Conservation (phyloP, 2,797 vertebrate species). For the Clarias pachynema region DNA sequence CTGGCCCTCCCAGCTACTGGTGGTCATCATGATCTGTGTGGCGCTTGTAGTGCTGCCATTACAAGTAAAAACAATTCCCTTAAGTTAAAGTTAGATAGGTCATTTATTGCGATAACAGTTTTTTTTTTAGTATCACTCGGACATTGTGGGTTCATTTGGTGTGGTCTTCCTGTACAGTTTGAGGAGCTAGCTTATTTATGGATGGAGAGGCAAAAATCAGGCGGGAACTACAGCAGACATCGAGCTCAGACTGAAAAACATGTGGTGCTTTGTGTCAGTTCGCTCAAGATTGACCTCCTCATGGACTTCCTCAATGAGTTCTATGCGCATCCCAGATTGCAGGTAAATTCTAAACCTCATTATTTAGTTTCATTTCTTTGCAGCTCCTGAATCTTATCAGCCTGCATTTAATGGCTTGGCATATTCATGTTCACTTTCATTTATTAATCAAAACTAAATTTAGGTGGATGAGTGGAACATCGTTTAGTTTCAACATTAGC, state of each 20-base stretch:
- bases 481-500: not conserved
- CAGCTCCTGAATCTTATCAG: not conserved
- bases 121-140: not conserved
- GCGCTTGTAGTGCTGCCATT: conserved; percentile 83
- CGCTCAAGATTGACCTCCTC: conserved; percentile 84
- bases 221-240: conserved; percentile 85
- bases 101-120: no score
- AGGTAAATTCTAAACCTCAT: conserved; percentile 64
- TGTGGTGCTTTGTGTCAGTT: conserved; percentile 84
- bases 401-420: not conserved
- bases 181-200: conserved; percentile 83
- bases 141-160: not conserved
- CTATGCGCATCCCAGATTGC: conserved; percentile 82
- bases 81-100: not conserved
- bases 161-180: conserved; percentile 67
- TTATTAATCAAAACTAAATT: not conserved
- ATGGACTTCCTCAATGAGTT: conserved; percentile 89
- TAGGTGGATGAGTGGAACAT: not conserved
- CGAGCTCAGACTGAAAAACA: conserved; percentile 85
- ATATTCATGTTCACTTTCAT: not conserved
- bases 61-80: conserved; percentile 68
- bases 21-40: conserved; percentile 87
- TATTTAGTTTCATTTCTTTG: not conserved
- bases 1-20: conserved; percentile 84
- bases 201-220: conserved; percentile 86